Base-by-base conservation (phyloP, 2,888 invertebrate species). In the Cheilosia variabilis region DNA sequence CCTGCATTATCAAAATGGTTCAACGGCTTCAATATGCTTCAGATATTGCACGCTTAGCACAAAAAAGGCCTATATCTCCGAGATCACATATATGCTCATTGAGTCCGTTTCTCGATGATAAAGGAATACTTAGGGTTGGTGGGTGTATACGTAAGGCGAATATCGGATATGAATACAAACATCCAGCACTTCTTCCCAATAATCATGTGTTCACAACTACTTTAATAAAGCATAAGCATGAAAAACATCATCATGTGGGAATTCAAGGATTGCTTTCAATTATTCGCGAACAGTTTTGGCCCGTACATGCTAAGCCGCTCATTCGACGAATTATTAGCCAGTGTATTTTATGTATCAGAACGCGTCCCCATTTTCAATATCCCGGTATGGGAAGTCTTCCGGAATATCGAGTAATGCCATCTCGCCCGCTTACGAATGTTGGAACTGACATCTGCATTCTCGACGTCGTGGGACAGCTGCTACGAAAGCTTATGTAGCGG, bases 211-310 rank as follows among this genome's bases (percentile, higher is more conserved):
- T 73, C 37, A 43, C 24, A 6, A 41, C 1, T 7, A 43, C 24
- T 37, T 63, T 53, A 13, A 53, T 72, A 5, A 62, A 31, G 19
- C 22, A 62, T 27, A 19, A 37, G 2, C 72, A 73, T 22, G n/a
- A 31, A 15, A 60, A 72, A 53, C 41, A 73, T 43, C 62, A 73
- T 31, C 63, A 73, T 47, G 24, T 63, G 7, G 73, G 55, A 43
- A 31, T 37, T 34, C 55, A 63, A 47, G 45, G 63, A 52, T 6
- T 62, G 7, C 19, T 63, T 19, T 41, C 17, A 55, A 73, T 63
- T 10, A 27, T 72, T 41, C 55, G 73, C 27, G 45, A 63, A 17
- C 7, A 73, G 13, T 73, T 41, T 19, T 73, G 62, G 63, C 63
- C 62, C 1, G 52, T 73, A 4, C 55, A 73, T 63, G 73, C 43